Percentiles rank a stretch among this genome's conserved stretches.
Conservation (phyloP, 2,797 vertebrate species). For the Malacoctenus gilli region DNA sequence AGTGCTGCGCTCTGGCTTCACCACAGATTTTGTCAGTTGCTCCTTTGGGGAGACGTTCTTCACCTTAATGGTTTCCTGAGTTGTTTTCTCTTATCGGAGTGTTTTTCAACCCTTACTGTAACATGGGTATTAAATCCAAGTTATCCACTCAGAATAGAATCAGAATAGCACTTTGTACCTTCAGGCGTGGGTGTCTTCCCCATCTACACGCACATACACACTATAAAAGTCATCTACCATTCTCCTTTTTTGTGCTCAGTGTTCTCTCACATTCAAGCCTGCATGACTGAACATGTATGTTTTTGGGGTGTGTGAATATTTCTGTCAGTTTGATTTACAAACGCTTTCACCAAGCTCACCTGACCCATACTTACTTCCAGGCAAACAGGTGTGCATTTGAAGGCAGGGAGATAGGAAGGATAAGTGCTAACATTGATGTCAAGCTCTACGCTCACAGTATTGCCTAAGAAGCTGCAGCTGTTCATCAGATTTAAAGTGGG, state of each 20-base stretch:
- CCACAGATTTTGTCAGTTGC: not conserved
- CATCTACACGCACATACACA: conserved; percentile 5
- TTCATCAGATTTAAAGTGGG: no score
- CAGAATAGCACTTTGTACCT: conserved; percentile 39
- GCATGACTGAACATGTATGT: conserved; percentile 55
- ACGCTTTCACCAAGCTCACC: conserved; percentile 17
- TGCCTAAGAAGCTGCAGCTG: no score
- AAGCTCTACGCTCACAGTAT: no score
- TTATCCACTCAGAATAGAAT: conserved; percentile 38
- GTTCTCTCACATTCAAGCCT: conserved; percentile 15
- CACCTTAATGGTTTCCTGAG: conserved; percentile 3
- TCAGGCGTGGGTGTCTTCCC: conserved; percentile 39
- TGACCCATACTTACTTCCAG: conserved; percentile 29
- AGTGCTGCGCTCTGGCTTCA: not conserved
- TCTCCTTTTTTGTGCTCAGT: conserved; percentile 6
- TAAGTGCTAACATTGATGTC: no score
- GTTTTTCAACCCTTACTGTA: conserved; percentile 6
- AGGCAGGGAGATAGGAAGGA: no score
- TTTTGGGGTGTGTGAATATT: conserved; percentile 48
- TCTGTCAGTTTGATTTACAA: conserved; percentile 60
- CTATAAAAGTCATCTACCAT: not conserved
- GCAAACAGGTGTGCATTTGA: conserved; percentile 39
- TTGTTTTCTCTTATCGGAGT: not conserved
- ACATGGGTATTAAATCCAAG: conserved; percentile 30
- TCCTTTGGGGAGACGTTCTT: conserved; percentile 2